Conservation (phyloP, 2,113 vertebrate genomes). For the Noturus placidus region DNA sequence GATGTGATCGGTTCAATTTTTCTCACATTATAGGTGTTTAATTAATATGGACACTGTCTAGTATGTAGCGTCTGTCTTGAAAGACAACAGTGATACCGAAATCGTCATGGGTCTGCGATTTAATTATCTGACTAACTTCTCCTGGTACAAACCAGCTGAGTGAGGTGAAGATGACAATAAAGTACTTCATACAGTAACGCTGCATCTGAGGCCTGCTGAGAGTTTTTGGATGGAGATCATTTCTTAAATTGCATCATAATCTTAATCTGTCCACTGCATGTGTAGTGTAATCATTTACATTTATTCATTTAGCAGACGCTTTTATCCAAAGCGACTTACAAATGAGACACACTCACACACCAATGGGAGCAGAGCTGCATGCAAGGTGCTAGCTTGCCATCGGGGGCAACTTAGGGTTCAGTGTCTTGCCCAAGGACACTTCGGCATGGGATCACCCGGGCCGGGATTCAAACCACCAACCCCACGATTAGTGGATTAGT, state of each 20-base stretch:
- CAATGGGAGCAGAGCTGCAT: too few relatives aligned
- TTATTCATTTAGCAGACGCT: too few relatives aligned
- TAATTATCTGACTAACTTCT: neutral
- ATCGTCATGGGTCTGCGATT: neutral
- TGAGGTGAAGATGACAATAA: neutral
- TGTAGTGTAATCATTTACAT: neutral
- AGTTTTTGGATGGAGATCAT: neutral
- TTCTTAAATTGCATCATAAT: neutral
- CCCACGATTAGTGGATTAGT: too few relatives aligned
- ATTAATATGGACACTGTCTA: slow-evolving; percentile 21
- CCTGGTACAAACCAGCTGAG: neutral
- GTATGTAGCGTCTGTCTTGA: neutral
- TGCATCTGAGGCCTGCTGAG: neutral
- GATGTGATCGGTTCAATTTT: neutral
- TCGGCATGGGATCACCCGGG: too few relatives aligned
- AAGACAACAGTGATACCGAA: neutral
- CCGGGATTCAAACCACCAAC: too few relatives aligned
- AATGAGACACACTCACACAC: too few relatives aligned
- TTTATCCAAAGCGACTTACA: too few relatives aligned
- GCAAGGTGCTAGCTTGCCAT: too few relatives aligned
- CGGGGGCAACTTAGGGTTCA: too few relatives aligned
- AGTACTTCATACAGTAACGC: neutral
- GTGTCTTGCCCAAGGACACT: too few relatives aligned
- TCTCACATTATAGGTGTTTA: slow-evolving; percentile 33
- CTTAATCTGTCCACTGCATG: neutral